Evolutionary conservation across 2,113 vertebrate species (phyloP), one percentile per base, ranked within the genome.

Genomic region (Echinops telfairi): DNA sequence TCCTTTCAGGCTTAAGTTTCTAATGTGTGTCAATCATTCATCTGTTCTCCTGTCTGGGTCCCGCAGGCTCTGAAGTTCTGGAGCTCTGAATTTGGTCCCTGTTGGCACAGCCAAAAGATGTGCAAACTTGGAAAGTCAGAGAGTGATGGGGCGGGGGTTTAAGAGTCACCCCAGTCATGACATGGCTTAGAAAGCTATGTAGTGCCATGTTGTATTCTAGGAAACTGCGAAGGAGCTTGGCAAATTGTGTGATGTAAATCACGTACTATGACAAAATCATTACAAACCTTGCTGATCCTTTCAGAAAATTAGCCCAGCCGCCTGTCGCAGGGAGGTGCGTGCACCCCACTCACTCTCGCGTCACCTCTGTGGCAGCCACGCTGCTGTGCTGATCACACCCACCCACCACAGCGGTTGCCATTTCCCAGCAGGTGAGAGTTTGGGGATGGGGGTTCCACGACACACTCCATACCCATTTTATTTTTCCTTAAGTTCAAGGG

Each of bases 401-500:
- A 47, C 5, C 43, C 5, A 10, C 43, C 43, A 47, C 43, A 47
- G 43, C 10, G 43, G 5, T 47, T 90, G 43, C 12, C 31, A 43
- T 40, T 66, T 11, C 25, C 57, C 84, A 53, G 38, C 16, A 90
- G 31, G 47, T 76, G 29, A 89, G 6, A 36, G 81, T 91, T 92
- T 84, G 23, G 23, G 86, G 38, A 40, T 4, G 10, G 3, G 10
- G 29, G 6, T 94, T 47, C 84, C 29, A 47, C 0, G 38, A 36
- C 87, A 12, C 20, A 83, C 29, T 86, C 22, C 2, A 10, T 20
- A 95, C 1, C 27, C 10, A 60, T 79, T 88, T 94, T 81, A 76
- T 31, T 93, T 47, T 93, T 90, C 22, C 83, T 86, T 62, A 38
- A 91, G n/a, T 86, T 86, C 43, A 38, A 93, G 36, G 27, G 82